Base-by-base conservation (phyloP, 2,888 invertebrate genomes). In the Trachelus troglodyta region DNA sequence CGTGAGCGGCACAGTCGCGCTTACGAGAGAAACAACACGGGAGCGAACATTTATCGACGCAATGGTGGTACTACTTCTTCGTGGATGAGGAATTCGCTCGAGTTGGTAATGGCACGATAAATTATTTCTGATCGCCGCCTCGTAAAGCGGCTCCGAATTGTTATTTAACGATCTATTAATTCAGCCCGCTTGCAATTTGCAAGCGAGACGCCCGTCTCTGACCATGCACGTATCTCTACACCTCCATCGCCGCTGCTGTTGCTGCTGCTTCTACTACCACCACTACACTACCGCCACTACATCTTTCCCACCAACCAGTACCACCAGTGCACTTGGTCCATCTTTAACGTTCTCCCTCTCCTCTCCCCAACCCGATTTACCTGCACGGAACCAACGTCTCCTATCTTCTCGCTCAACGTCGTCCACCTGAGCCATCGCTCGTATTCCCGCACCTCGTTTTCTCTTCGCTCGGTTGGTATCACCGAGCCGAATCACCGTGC, bases 61-160 rank as follows among this genome's bases (percentile, higher is more conserved):
- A 79, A 79, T 79, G 75, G 75, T 80, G 79, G 76, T 56, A 56
- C 23, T 23, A 56, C 56, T 23, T 56, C 56, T 56, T 56, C 23
- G 56, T 56, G 56, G 56, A 56, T 56, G 56, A 56, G 56, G 56
- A 56, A 56, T 56, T 56, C 56, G 56, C 56, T 56, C 23, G 56
- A 23, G 56, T 56, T 56, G 56, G 69, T 74, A 78, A 81, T 79
- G 77, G 78, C 56, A 76, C 78, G 78, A 78, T 81, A 81, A 81
- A 81, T 81, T 81, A 81, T 81, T 81, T 81, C 79, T 78, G 75
- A 81, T 81, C 34, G 74, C 74, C 78, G 56, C 79, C 79, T 77
- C 73, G 77, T 79, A 77, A 74, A 74, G 74, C n/a, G 34, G 74
- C 34, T 31, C 74, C 33, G 73, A 77, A 81, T 81, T 80, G 77